phyloP scores from a whole-genome alignment of 2,888 invertebrate genomes.

The Myathropa florea region DNA sequence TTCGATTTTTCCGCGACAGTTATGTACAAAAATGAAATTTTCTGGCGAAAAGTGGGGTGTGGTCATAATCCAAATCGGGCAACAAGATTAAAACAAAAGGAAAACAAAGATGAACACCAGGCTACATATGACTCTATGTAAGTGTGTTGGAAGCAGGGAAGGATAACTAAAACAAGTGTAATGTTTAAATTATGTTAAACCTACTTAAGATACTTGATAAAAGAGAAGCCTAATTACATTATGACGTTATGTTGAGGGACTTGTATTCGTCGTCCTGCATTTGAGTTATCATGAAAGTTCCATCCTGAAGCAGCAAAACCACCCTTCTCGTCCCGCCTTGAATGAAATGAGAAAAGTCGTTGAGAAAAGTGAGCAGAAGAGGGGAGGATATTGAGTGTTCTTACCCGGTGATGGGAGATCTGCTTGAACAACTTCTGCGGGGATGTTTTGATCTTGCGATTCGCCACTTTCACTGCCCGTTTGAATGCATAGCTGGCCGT shows the following conservation, averaged over 20 bases:
- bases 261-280: conserved; percentile 90
- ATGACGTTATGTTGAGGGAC: conserved; percentile 80
- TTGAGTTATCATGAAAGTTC: conserved; percentile 93
- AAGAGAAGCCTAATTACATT: conserved; percentile 72
- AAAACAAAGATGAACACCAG: conserved; percentile 25
- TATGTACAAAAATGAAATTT: conserved; percentile 57
- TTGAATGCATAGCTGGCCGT: conserved; percentile 74
- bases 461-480: conserved; percentile 77
- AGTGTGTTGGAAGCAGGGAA: conserved; percentile 36
- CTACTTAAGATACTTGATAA: conserved; percentile 70
- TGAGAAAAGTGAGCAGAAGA: not conserved
- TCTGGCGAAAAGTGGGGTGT: conserved; percentile 13
- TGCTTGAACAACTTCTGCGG: conserved; percentile 92
- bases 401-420: conserved; percentile 91
- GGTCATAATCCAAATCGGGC: not conserved
- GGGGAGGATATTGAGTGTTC: conserved; percentile 15
- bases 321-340: conserved; percentile 91
- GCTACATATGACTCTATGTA: conserved; percentile 9
- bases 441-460: conserved; percentile 88
- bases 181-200: conserved; percentile 63
- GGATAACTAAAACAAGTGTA: conserved; percentile 53
- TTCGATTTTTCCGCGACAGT: conserved; percentile 36
- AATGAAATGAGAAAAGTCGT: conserved; percentile 47
- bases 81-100: conserved; percentile 24
- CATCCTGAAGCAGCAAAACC: conserved; percentile 91